Evolutionary conservation across 2,888 invertebrate species (phyloP).

Genomic region (Zeuzera pyrina): DNA sequence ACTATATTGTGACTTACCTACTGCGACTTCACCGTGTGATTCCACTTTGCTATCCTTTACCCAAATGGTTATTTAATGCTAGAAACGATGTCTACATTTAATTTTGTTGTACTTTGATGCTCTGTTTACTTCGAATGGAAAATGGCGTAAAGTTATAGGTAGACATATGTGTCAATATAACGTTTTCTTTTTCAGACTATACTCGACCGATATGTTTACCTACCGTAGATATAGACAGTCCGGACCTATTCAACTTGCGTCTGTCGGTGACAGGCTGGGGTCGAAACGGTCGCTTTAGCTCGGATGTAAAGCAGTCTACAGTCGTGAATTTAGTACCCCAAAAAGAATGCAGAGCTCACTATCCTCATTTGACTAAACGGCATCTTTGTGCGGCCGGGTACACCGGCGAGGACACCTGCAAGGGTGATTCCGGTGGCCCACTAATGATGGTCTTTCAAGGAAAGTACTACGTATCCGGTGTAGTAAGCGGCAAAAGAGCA

Average conservation of each 20-base stretch:
- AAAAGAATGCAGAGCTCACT: constrained; percentile 35
- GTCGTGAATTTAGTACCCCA: constrained; percentile 49
- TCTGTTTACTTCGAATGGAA: no score
- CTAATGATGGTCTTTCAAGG: constrained; percentile 51
- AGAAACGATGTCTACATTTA: no score
- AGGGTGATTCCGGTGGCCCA: constrained; percentile 63
- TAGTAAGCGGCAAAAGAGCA: constrained; percentile 58
- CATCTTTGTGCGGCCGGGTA: constrained; percentile 58
- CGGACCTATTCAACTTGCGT: constrained; percentile 38
- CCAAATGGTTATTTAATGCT: no score
- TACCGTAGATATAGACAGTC: constrained; percentile 44
- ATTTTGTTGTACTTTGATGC: no score
- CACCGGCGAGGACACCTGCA: constrained; percentile 56
- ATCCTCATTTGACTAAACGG: constrained; percentile 34
- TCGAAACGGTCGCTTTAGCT: constrained; percentile 40
- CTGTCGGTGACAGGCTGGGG: constrained; percentile 61
- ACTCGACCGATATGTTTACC: constrained; percentile 59
- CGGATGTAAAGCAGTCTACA: constrained; percentile 52
- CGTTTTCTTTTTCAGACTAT: constrained; percentile 50
- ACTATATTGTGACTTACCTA: no score
- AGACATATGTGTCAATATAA: no score
- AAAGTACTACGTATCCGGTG: constrained; percentile 48
- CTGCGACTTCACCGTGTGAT: no score
- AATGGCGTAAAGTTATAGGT: no score
- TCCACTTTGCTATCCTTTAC: no score